Conservation (phyloP, 1,140 invertebrate genomes). For the Melitaea cinxia region DNA sequence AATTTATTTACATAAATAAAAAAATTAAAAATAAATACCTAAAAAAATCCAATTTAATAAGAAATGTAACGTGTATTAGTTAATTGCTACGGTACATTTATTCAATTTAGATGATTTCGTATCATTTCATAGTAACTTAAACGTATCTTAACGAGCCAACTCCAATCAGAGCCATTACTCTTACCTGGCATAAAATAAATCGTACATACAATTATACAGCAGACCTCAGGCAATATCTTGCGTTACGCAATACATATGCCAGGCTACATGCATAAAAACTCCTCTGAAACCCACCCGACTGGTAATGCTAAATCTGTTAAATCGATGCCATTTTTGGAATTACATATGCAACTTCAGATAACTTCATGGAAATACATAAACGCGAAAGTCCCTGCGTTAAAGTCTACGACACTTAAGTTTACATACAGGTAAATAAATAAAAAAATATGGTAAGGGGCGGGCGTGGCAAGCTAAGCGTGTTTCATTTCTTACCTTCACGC, state of each 20-base stretch:
- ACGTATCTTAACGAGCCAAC: constrained; percentile 18
- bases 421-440: constrained; percentile 36
- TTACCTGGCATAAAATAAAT: constrained; percentile 44
- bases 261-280: constrained; percentile 56
- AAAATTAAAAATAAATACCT: neutral
- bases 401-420: constrained; percentile 25
- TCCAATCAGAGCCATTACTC: constrained; percentile 27
- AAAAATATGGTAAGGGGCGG: constrained; percentile 41
- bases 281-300: constrained; percentile 61
- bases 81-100: neutral
- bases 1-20: neutral
- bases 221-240: constrained; percentile 30
- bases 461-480: constrained; percentile 51
- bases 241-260: constrained; percentile 57
- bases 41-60: too few species aligned
- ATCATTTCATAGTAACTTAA: constrained; percentile 5
- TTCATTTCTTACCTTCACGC: constrained; percentile 50
- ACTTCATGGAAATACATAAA: constrained; percentile 36
- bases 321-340: constrained; percentile 56
- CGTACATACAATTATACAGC: constrained; percentile 52
- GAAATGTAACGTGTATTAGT: neutral
- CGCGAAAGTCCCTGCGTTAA: constrained; percentile 39
- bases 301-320: constrained; percentile 68
- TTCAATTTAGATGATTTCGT: neutral
- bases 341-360: constrained; percentile 38